Base-by-base conservation (phyloP, 2,113 vertebrate genomes). In the Callionymus lyra region DNA sequence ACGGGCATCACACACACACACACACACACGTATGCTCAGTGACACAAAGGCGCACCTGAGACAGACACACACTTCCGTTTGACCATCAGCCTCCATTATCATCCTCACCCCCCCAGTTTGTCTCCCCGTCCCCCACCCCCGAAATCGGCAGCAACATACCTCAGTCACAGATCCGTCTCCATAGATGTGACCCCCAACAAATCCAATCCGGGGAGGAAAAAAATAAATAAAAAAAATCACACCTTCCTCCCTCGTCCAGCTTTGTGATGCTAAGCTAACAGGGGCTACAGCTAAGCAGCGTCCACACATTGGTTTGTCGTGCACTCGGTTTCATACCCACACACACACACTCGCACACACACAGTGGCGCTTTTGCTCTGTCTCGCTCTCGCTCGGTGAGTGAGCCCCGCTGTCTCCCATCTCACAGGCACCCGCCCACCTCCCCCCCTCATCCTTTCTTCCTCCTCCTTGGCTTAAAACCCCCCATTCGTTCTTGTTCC, bases 381-480 rank as follows among this genome's bases (percentile, higher is more conserved):
- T 68, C 56, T 50, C 49, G 62, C 44, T 50, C 47, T 67, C 60
- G 48, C 63, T 63, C 47, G 14, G 65, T 64, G 72, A 81, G 69
- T 76, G 71, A 73, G 60, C 65, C 70, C 75, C 47, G 63, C 75
- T 77, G 74, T 74, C 83, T 72, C 80, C 48, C 65, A 77, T 65
- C 79, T 80, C 81, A 52, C 77, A 71, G 70, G 83, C 86, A 84
- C 86, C 86, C 85, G 75, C 85, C 87, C 84, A 82, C 76, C 82
- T 81, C 79, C 52, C 46, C 31, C 39, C 53, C 43, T 31, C 38
- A 43, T 41, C 38, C 15, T 14, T 46, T 31, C 38, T 42, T 41
- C 38, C 15, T 14, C 6, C 31, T 51, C 34, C 54, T 79, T 79
- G 72, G 12, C 54, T 10, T 44, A 15, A 27, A 27, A 27, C 21